A percentile compares a stretch with the other conserved stretches of the same genome.
Conservation (phyloP, 2,888 invertebrate genomes). For the Fragum fragum region DNA sequence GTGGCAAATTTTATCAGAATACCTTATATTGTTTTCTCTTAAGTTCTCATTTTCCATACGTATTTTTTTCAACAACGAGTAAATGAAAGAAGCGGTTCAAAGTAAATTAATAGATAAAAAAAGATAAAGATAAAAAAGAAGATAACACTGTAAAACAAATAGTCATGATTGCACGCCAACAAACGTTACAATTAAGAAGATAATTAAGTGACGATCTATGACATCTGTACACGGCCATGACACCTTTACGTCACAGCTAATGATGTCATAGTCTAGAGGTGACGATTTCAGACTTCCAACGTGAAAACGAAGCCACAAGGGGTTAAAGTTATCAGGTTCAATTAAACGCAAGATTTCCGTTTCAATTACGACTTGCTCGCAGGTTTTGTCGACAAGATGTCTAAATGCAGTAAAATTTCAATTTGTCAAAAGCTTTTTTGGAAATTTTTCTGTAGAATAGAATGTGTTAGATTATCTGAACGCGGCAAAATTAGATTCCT, state of each 20-base stretch:
- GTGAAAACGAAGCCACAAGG: slow-evolving; percentile 22
- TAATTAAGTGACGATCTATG: slow-evolving; percentile 12
- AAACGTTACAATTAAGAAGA: neutral
- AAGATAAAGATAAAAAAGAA: no score
- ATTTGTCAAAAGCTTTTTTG: slow-evolving; percentile 44
- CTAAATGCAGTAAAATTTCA: slow-evolving; percentile 37
- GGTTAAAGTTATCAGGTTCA: slow-evolving; percentile 19
- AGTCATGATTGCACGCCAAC: no score
- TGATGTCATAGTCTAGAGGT: neutral
- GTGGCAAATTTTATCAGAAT: no score
- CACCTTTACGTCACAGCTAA: neutral
- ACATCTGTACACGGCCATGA: neutral
- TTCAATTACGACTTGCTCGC: slow-evolving; percentile 32
- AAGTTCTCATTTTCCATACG: no score
- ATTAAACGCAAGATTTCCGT: slow-evolving; percentile 20
- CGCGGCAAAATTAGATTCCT: no score
- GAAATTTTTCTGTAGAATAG: neutral
- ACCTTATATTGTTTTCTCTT: no score
- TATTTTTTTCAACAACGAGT: no score
- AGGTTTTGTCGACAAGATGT: slow-evolving; percentile 28
- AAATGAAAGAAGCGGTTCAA: no score
- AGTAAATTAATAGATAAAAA: no score
- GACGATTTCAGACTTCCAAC: neutral
- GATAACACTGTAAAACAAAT: no score
- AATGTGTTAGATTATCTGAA: no score